Evolutionary conservation across 2,113 vertebrate species (phyloP).

Genomic region (Leptobrachium ailaonicum): DNA sequence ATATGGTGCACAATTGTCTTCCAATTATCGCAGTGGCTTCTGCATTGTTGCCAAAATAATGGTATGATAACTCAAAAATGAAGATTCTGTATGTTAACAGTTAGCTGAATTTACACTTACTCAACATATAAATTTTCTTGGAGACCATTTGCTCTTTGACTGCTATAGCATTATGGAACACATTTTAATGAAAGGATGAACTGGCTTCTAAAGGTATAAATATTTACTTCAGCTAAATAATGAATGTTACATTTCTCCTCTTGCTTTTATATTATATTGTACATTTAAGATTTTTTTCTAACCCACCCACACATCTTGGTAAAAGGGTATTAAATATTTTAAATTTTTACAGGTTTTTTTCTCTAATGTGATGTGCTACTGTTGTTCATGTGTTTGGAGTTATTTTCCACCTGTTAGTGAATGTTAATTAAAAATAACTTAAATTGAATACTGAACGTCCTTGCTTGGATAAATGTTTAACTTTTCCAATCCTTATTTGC

Average conservation of each 20-base stretch:
- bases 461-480: too few relatives aligned
- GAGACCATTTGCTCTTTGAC: not conserved
- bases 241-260: slow-evolving; percentile 19
- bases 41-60: not conserved
- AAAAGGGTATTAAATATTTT: too few relatives aligned
- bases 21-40: not conserved
- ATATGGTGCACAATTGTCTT: not conserved
- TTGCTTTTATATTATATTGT: slow-evolving; percentile 12
- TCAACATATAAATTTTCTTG: slow-evolving; percentile 23
- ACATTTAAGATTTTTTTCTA: not conserved
- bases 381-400: too few relatives aligned
- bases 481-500: too few relatives aligned
- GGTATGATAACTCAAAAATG: not conserved
- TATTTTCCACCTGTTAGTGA: too few relatives aligned
- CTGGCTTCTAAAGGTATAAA: slow-evolving; percentile 25
- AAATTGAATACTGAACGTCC: too few relatives aligned
- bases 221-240: slow-evolving; percentile 31
- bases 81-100: not conserved
- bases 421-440: too few relatives aligned
- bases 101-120: not conserved
- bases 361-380: too few relatives aligned
- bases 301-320: not conserved
- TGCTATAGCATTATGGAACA: not conserved
- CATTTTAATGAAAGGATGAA: slow-evolving; percentile 20
- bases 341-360: too few relatives aligned